Evolutionary conservation across 2,113 vertebrate genomes (phyloP), one percentile per base, ranked within the genome.

Genomic region (Willisornis vidua): DNA sequence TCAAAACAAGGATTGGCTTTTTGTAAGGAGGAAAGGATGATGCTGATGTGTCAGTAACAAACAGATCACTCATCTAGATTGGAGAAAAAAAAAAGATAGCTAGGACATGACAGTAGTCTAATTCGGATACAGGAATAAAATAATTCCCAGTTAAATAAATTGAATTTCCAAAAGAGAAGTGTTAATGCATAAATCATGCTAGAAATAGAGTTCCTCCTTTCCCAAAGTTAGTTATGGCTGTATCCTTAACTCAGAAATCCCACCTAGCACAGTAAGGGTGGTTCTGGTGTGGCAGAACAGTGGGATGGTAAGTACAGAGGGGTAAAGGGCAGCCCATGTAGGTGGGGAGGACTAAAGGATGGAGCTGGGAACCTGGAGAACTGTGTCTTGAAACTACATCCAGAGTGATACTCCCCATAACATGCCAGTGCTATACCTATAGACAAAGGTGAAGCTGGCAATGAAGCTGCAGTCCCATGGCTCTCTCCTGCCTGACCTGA

Each of bases 401-500:
- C 14, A 7, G 26, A 62, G 72, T 41, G 55, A 65, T 9, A 8
- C 8, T 79, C 61, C 88, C 90, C 41, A 2, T 33, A 18, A n/a
- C 16, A 14, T 2, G 1, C 41, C 62, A 31, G 0, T 23, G 49
- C 49, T 14, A 0, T 7, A 6, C 37, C 83, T 19, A 6, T 1
- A 35, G 31, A 9, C 33, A 41, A 41, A 67, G 7, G 3, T 22
- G 72, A 78, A 65, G 77, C 48, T 57, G 79, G 87, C 82, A 65
- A 39, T 76, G 74, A 46, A 75, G 33, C n/a, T 48, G 93, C 74
- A 77, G 74, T 76, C 93, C 88, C 85, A 5, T 29, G 89, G 95
- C 96, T 77, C 75, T 80, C 88, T 41, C 77, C 52, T 88, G 92
- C 89, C 91, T 73, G 83, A 52, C 61, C 82, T 68, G 25, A 28